Evolutionary conservation across 2,888 invertebrate genomes (phyloP).

Genomic region (Osedax fenrisi): DNA sequence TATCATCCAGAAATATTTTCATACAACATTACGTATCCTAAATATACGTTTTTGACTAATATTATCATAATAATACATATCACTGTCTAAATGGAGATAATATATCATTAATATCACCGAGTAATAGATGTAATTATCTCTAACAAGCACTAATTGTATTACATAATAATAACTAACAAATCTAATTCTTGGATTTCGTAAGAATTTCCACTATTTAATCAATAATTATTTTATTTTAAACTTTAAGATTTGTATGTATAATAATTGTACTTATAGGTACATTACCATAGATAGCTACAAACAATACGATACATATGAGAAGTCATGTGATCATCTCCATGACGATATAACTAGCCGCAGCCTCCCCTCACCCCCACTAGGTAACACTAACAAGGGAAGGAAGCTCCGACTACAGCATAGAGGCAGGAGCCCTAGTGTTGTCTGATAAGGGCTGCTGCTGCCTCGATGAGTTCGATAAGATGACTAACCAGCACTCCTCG

Average conservation of each 20-base stretch:
- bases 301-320: no score
- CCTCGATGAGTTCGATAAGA: conserved; percentile 90
- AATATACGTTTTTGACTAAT: neutral
- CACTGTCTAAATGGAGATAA: no score
- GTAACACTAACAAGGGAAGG: conserved; percentile 66
- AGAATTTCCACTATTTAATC: no score
- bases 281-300: neutral
- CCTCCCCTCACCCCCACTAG: conserved; percentile 33
- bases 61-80: no score
- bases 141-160: no score
- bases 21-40: neutral
- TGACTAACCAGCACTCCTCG: conserved; percentile 66
- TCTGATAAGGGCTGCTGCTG: conserved; percentile 80
- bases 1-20: neutral
- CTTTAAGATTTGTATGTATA: no score
- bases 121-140: no score
- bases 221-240: no score
- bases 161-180: no score
- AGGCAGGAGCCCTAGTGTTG: conserved; percentile 65
- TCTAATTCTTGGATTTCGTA: no score
- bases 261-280: neutral
- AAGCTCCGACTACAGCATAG: conserved; percentile 62
- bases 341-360: neutral
- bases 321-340: neutral
- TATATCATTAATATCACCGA: no score